A percentile compares a stretch with the other conserved stretches of the same genome.
Conservation (phyloP, 2,113 vertebrate species). For the Trematomus loennbergii region DNA sequence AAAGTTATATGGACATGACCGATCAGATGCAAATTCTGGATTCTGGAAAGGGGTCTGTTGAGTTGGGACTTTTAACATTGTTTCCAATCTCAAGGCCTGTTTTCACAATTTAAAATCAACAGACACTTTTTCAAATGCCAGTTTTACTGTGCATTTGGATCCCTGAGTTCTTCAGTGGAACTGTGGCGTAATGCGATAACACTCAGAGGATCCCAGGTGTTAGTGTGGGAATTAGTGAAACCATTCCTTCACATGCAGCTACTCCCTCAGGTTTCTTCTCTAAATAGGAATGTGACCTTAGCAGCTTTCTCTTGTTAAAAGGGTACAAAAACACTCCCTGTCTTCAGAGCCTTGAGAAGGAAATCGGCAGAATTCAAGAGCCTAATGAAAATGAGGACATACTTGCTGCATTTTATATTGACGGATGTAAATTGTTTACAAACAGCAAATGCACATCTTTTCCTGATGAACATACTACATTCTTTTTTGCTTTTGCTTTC, state of each 20-base stretch:
- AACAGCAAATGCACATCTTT: neutral
- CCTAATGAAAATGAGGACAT: neutral
- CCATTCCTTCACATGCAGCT: constrained; percentile 45
- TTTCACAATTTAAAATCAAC: no score
- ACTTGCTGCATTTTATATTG: neutral
- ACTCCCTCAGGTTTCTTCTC: constrained; percentile 52
- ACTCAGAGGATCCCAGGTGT: constrained; percentile 47
- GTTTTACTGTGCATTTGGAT: constrained; percentile 16
- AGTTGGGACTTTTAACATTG: no score
- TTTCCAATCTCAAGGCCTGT: no score
- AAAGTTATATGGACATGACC: neutral
- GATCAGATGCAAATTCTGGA: neutral
- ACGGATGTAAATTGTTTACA: neutral
- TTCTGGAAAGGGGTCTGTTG: neutral
- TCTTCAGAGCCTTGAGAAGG: neutral
- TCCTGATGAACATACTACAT: neutral
- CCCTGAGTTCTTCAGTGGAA: neutral
- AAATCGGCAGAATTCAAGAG: constrained; percentile 17
- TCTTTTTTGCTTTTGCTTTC: neutral
- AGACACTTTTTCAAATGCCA: neutral
- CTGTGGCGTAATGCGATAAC: constrained; percentile 28
- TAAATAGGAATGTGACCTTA: constrained; percentile 45
- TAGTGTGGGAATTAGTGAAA: constrained; percentile 48
- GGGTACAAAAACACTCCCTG: constrained; percentile 2
- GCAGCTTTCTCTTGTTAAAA: constrained; percentile 24